Base-by-base conservation (phyloP, 2,113 vertebrate genomes). In the Morone chrysops region DNA sequence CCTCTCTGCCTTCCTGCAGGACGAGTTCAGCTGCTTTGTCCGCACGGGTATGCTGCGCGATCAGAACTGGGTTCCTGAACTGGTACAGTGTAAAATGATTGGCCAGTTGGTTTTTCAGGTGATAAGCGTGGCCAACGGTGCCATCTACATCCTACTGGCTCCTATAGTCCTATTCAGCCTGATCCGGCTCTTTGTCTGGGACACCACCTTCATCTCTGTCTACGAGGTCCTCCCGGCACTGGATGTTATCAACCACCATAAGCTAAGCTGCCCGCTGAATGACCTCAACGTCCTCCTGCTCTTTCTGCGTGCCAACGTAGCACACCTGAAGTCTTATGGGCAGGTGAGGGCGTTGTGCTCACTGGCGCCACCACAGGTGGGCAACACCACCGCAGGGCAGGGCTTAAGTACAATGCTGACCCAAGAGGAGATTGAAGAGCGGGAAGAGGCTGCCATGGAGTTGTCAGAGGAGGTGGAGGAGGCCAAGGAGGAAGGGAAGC, bases 161-260 rank as follows among this genome's bases (percentile, higher is more conserved):
- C 97, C 98, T 0, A 87, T 98, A 0, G 96, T 98, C 31, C 87
- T 97, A 72, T 98, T 97, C 91, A 97, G 97, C 16, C 80, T 98
- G 63, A 94, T 97, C 25, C 96, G 95, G 31, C 96, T 99, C 5
- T 98, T 97, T 79, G 96, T 93, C 59, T 99, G 98, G 98, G 98
- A 99, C 94, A 98, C 97, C 70, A 92, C 96, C 31, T 96, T 99
- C 85, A 94, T 99, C 53, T 96, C 97, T 0, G 83, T 99, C 61
- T 99, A 99, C 0, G 97, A 99, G 90, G 96, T 99, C 94, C 97
- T 99, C 20, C 98, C 98, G 0, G 97, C 97, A 4, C 94, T 99
- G 0, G 97, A 98, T 65, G 95, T 98, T 54, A 93, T 98, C 70
- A 97, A 96, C 63, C 95, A 94, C 18, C 96, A 95, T 79, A 96